Conservation (phyloP, 2,113 vertebrate genomes). For the Platichthys stellatus region DNA sequence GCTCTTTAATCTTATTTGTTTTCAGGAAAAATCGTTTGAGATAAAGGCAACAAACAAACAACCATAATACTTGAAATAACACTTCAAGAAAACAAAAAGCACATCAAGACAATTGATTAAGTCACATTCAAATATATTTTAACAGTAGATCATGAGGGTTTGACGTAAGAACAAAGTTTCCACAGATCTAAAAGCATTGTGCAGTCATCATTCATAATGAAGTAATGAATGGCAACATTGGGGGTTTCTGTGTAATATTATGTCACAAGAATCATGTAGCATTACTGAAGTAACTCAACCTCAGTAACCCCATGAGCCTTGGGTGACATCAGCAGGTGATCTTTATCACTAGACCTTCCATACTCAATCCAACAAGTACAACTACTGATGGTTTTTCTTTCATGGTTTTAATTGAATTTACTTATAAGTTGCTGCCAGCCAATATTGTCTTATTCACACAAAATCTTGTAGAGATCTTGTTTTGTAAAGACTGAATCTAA, state of each 20-base stretch:
- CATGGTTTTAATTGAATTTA: too few relatives aligned
- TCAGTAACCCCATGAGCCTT: constrained; percentile 34
- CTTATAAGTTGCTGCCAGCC: constrained; percentile 7
- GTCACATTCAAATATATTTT: constrained; percentile 8
- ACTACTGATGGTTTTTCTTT: too few relatives aligned
- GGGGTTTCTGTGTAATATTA: constrained; percentile 52
- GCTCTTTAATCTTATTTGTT: not conserved
- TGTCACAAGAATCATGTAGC: constrained; percentile 62
- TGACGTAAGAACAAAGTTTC: too few relatives aligned
- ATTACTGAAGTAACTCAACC: constrained; percentile 54
- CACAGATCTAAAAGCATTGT: not conserved
- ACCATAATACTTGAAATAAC: not conserved
- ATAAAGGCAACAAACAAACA: not conserved
- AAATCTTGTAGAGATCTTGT: constrained; percentile 20
- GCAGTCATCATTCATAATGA: constrained; percentile 28
- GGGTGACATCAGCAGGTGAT: constrained; percentile 70
- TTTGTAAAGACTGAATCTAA: constrained; percentile 11
- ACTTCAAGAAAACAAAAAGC: not conserved
- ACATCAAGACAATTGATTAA: not conserved
- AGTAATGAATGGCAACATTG: constrained; percentile 47
- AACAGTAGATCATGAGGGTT: too few relatives aligned
- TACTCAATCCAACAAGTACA: too few relatives aligned
- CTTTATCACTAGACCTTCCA: constrained; percentile 50
- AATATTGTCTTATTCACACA: constrained; percentile 44
- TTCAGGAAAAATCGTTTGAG: not conserved